Percentiles rank a stretch among this genome's conserved stretches.
Conservation (phyloP, 35 echinoderm and acorn worm genomes). For the Hemicentrotus pulcherrimus region DNA sequence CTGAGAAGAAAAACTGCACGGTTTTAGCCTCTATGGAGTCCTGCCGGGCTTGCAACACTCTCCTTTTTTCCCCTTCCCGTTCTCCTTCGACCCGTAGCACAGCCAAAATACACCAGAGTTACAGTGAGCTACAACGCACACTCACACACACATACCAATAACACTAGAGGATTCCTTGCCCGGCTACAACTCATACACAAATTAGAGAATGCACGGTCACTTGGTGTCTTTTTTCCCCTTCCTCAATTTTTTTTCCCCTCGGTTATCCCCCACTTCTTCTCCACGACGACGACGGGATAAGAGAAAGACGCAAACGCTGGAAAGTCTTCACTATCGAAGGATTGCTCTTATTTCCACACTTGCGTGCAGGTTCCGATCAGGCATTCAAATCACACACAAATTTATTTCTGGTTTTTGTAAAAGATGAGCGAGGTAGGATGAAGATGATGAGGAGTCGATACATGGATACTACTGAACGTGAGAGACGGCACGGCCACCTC, state of each 20-base stretch:
- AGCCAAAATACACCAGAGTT: background rate
- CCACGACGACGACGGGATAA: background rate
- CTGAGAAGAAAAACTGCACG: background rate
- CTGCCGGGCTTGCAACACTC: background rate
- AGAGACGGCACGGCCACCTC: background rate
- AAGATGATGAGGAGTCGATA: background rate
- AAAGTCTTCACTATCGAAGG: background rate
- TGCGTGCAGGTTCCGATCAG: background rate
- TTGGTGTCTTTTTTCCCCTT: conserved; percentile 27
- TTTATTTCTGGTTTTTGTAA: background rate
- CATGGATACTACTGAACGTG: background rate
- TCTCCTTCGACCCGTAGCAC: background rate
- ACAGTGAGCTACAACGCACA: background rate
- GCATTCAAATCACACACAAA: conserved; percentile 5
- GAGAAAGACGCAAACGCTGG: background rate
- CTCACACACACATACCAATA: background rate
- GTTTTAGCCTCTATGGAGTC: background rate
- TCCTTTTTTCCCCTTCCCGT: background rate
- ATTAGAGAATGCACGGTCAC: background rate
- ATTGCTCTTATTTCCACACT: background rate
- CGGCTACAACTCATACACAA: background rate
- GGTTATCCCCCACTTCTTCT: background rate
- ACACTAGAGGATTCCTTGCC: background rate
- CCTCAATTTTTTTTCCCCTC: background rate
- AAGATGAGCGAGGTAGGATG: background rate